Evolutionary conservation across 2,113 vertebrate species (phyloP).

Genomic region (Dromiciops gliroides): DNA sequence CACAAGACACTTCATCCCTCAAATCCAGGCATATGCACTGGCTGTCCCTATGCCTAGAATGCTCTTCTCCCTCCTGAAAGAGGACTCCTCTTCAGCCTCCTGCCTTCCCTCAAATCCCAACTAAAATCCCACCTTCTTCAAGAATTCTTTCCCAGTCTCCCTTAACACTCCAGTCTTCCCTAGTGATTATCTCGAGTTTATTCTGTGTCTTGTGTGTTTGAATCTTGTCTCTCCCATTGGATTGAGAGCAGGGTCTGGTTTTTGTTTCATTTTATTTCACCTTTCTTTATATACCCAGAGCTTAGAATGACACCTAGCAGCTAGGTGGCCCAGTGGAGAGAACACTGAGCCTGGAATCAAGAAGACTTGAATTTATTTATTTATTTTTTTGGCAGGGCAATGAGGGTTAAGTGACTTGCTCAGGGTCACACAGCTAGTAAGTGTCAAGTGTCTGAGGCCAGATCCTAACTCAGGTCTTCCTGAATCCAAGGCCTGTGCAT

Average conservation of each 20-base stretch:
- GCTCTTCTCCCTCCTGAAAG: background rate
- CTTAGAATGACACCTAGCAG: background rate
- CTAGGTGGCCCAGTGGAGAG: too few species aligned
- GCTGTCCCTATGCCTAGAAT: background rate
- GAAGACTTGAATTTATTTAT: too few species aligned
- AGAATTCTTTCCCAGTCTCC: too few species aligned
- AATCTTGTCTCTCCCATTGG: background rate
- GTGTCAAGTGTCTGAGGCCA: too few species aligned
- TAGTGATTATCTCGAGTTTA: background rate
- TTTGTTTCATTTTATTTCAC: background rate
- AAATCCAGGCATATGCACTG: background rate
- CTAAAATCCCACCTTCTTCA: background rate
- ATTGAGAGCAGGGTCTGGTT: background rate
- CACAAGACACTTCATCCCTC: background rate
- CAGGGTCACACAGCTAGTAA: too few species aligned
- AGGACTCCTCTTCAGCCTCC: background rate
- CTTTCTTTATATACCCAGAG: background rate
- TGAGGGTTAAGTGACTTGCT: too few species aligned
- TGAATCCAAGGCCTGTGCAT: too few species aligned
- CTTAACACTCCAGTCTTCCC: background rate
- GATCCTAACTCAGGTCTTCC: too few species aligned
- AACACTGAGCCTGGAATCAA: too few species aligned
- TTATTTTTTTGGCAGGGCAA: too few species aligned
- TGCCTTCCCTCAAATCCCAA: background rate
- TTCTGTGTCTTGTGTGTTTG: background rate